Base-by-base conservation (phyloP, 2,113 vertebrate genomes). In the Pseudopodoces humilis region DNA sequence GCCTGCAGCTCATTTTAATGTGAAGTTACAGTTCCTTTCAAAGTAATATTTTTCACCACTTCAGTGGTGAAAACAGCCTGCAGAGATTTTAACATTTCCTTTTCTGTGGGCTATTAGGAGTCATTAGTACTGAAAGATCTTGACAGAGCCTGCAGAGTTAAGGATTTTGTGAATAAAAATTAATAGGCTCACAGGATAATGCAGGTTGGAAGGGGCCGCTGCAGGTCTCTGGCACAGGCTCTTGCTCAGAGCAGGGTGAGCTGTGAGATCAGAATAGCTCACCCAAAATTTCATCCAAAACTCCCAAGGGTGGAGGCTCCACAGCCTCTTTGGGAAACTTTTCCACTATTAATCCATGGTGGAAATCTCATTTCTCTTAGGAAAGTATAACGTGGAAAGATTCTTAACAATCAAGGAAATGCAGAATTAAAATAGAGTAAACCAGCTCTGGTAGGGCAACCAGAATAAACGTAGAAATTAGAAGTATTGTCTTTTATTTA, bases 41-140 rank as follows among this genome's bases (percentile, higher is more conserved):
- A 78, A 94, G 68, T 79, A 62, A 82, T 82, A 63, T 50, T 91
- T 95, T 96, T 85, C 60, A 41, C 17, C 56, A 60, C 59, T 77
- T 55, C 68, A 71, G 52, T 1, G 7, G 31, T 64, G 72, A 70
- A 95, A 97, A 75, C 17, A 49, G 64, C 44, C 64, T 81, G 44
- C 49, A 75, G 76, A 60, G 71, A 39, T 81, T 80, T 87, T 86
- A 93, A 70, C 5, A 3, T 87, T 92, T 88, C 71, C 58, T 90
- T 86, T 96, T 68, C 85, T 93, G 35, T 90, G 79, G 24, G 37
- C 71, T 75, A 7, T 90, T 92, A 94, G 37, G 44, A 90, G 18
- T 71, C 60, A 70, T 93, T 95, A 92, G 56, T 46, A n/a, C 60
- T 92, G 76, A 94, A 83, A 86, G 71, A 56, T 63, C 82, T 94